phyloP scores from a whole-genome alignment of 2,797 vertebrate species.

The Rhinatrema bivittatum region DNA sequence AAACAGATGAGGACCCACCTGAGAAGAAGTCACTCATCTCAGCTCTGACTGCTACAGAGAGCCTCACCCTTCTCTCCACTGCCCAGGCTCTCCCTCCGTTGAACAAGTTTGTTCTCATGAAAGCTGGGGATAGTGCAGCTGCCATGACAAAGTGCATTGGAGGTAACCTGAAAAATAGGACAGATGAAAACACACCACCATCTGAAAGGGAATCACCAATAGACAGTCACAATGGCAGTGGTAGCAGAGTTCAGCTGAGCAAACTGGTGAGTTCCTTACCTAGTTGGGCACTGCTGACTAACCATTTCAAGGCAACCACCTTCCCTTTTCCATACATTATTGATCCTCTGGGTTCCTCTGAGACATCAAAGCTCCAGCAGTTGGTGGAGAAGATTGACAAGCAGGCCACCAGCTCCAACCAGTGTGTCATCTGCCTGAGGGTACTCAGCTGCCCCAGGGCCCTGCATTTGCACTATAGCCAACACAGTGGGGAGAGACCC shows the following conservation, averaged over 20 bases:
- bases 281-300: slow-evolving; percentile 50
- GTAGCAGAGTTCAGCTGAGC: slow-evolving; percentile 43
- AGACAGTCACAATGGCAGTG: slow-evolving; percentile 19
- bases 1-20: slow-evolving; percentile 20
- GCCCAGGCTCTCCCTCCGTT: slow-evolving; percentile 39
- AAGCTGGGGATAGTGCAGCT: slow-evolving; percentile 35
- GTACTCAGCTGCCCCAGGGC: slow-evolving; percentile 79
- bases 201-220: slow-evolving; percentile 31
- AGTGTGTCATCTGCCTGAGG: slow-evolving; percentile 79
- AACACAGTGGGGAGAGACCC: slow-evolving; percentile 81
- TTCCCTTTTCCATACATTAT: slow-evolving; percentile 49
- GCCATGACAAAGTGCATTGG: slow-evolving; percentile 33
- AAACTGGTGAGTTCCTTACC: slow-evolving; percentile 49
- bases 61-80: slow-evolving; percentile 39
- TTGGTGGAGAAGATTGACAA: slow-evolving; percentile 85
- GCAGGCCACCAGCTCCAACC: slow-evolving; percentile 64
- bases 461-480: slow-evolving; percentile 79
- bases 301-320: slow-evolving; percentile 47
- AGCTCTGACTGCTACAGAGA: slow-evolving; percentile 44
- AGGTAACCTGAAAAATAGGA: slow-evolving; percentile 42
- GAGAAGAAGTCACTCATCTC: slow-evolving; percentile 48
- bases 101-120: slow-evolving; percentile 53
- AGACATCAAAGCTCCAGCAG: slow-evolving; percentile 84
- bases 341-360: slow-evolving; percentile 62
- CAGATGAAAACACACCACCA: slow-evolving; percentile 58